A percentile compares a stretch with the other conserved stretches of the same genome.
These are phyloP conservation scores for Lasaia peninsularis DNA, from an alignment of 1,140 invertebrate species.

Conservation along the genomic window DNA sequence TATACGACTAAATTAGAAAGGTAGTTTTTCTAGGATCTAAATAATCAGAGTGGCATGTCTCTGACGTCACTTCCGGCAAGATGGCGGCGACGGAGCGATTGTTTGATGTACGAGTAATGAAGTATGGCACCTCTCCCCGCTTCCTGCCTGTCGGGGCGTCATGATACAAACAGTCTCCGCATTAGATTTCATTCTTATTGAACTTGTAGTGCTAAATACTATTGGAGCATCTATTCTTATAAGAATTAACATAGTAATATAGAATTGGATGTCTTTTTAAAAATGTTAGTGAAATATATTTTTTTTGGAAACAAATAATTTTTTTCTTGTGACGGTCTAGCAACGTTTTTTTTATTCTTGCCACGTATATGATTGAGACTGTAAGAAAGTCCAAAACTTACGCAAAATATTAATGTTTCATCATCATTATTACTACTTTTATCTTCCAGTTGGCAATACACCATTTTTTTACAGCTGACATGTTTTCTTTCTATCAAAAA, in stretches of 20 bases:
- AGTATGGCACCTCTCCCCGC: conserved; percentile 64
- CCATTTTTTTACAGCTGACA: too few species aligned
- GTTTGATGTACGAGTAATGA: conserved; percentile 74
- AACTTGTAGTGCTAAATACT: conserved; percentile 15
- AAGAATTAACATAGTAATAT: neutral
- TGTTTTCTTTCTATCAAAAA: too few species aligned
- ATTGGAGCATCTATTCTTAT: neutral
- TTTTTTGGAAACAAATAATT: too few species aligned
- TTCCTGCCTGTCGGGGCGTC: conserved; percentile 63
- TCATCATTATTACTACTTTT: too few species aligned
- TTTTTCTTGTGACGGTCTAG: too few species aligned
- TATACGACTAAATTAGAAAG: conserved; percentile 27
- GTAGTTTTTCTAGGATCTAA: conserved; percentile 70
- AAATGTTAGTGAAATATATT: neutral
- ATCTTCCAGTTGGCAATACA: too few species aligned
- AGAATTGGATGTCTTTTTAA: too few species aligned
- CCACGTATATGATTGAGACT: too few species aligned
- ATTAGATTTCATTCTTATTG: conserved; percentile 36
- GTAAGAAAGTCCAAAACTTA: too few species aligned
- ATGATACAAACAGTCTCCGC: conserved; percentile 58
- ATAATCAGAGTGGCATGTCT: conserved; percentile 52
- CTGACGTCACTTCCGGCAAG: conserved; percentile 72
- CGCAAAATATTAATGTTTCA: too few species aligned
- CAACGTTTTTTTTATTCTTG: too few species aligned
- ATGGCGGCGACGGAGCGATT: conserved; percentile 66